Percentiles rank a stretch among this genome's conserved stretches.
Evolutionary conservation across 2,113 vertebrate species (phyloP).

Genomic region (Irena cyanogastra): DNA sequence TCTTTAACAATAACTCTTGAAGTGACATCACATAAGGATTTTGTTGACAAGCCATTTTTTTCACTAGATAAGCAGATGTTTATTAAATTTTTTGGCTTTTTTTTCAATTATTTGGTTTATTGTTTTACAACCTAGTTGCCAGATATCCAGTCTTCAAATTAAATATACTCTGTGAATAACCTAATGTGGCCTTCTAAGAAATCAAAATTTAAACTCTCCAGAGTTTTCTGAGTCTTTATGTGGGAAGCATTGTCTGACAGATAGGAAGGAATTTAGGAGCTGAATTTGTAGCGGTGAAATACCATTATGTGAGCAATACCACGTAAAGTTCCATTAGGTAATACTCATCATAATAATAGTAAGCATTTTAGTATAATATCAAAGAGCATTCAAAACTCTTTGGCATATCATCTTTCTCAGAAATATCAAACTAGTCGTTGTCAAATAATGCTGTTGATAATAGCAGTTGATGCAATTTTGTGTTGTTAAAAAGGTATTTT

Average conservation of each 20-base stretch:
- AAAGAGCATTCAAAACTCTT: background rate
- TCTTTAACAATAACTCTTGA: background rate
- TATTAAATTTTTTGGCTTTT: background rate
- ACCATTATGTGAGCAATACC: background rate
- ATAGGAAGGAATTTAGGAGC: background rate
- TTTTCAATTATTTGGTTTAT: background rate
- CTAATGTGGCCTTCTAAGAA: background rate
- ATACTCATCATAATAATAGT: background rate
- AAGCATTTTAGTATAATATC: background rate
- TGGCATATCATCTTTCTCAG: background rate
- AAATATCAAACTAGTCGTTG: background rate
- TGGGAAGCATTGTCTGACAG: background rate
- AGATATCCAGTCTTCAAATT: background rate
- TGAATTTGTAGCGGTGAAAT: background rate
- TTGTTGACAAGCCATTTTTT: background rate
- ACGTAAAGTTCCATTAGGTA: background rate
- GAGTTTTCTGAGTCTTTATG: background rate
- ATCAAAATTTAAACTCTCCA: background rate
- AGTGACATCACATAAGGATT: accelerated
- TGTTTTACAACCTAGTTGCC: background rate
- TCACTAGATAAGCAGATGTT: background rate
- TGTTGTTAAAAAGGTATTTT: background rate
- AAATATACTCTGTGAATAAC: background rate
- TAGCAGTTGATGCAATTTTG: background rate
- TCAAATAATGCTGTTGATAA: background rate